Percentiles rank a stretch among this genome's conserved stretches.
phyloP scores from a whole-genome alignment of 2,797 vertebrate genomes.

The Labeo calbasu region DNA sequence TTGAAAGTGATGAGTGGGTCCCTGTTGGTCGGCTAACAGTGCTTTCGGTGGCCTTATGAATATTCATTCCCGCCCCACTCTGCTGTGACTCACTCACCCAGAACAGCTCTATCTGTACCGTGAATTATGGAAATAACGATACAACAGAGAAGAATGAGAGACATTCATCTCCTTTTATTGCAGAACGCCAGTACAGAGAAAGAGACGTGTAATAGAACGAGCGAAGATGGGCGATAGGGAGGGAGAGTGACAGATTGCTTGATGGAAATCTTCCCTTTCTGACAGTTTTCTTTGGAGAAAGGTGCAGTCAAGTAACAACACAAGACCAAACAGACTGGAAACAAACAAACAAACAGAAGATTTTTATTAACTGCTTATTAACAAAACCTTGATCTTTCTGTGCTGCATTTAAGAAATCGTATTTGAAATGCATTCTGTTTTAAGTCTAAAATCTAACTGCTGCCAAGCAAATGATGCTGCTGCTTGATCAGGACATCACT shows the following conservation, averaged over 20 bases:
- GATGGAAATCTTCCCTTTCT: conserved; percentile 23
- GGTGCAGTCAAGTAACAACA: conserved; percentile 4
- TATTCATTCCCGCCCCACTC: conserved; percentile 33
- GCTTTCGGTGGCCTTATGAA: conserved; percentile 48
- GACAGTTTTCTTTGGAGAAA: conserved; percentile 24
- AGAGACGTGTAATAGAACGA: conserved; percentile 17
- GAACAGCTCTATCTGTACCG: conserved; percentile 41
- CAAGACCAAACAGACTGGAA: neutral
- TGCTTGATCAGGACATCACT: conserved; percentile 26
- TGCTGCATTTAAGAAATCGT: neutral
- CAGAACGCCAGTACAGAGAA: neutral
- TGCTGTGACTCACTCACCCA: conserved; percentile 35
- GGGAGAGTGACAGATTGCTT: conserved; percentile 20
- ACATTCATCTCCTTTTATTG: conserved; percentile 40
- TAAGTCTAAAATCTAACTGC: conserved; percentile 24
- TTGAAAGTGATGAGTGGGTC: conserved; percentile 4
- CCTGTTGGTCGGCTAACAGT: conserved; percentile 17
- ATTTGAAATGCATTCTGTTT: conserved; percentile 47
- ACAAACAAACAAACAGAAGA: neutral
- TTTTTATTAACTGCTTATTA: conserved; percentile 3
- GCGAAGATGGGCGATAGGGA: neutral
- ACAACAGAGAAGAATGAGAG: conserved; percentile 33
- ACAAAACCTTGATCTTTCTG: conserved; percentile 11
- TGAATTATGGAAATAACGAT: conserved; percentile 36
- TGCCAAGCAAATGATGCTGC: neutral